Percentiles rank a stretch among this genome's conserved stretches.
These are phyloP conservation scores for Tridacna gigas DNA, from an alignment of 2,888 invertebrate species.

Conservation along the genomic window DNA sequence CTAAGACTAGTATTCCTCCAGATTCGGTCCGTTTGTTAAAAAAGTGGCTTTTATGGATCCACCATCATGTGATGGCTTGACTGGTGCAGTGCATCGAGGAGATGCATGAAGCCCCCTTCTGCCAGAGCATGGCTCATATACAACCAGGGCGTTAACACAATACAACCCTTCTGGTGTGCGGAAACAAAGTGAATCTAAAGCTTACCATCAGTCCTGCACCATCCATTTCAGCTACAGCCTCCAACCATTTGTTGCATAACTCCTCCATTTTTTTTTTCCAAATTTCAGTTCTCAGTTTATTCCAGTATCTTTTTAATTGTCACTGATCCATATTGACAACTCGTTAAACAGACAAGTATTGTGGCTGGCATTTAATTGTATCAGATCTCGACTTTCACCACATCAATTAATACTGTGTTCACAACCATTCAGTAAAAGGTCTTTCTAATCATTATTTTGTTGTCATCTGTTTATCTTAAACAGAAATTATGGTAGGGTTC, in stretches of 20 bases:
- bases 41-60: too few species aligned
- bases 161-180: too few species aligned
- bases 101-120: too few species aligned
- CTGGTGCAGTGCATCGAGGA: too few species aligned
- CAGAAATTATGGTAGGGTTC: too few species aligned
- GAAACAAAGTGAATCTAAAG: background rate
- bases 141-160: too few species aligned
- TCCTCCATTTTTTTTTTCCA: conserved; percentile 56
- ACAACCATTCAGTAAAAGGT: background rate
- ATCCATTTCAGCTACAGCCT: conserved; percentile 58
- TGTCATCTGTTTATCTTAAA: background rate
- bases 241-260: conserved; percentile 59
- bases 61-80: too few species aligned
- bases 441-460: background rate
- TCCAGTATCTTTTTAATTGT: background rate
- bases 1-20: too few species aligned
- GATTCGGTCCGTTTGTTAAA: too few species aligned
- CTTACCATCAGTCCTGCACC: conserved; percentile 62
- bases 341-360: background rate
- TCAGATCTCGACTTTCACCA: background rate
- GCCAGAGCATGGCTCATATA: too few species aligned
- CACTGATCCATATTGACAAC: background rate
- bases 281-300: conserved; percentile 4
- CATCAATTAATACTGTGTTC: conserved; percentile 5
- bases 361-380: conserved; percentile 1